These are phyloP conservation scores for Eurosta solidaginis DNA, from an alignment of 1,140 invertebrate species.

Conservation along the genomic window DNA sequence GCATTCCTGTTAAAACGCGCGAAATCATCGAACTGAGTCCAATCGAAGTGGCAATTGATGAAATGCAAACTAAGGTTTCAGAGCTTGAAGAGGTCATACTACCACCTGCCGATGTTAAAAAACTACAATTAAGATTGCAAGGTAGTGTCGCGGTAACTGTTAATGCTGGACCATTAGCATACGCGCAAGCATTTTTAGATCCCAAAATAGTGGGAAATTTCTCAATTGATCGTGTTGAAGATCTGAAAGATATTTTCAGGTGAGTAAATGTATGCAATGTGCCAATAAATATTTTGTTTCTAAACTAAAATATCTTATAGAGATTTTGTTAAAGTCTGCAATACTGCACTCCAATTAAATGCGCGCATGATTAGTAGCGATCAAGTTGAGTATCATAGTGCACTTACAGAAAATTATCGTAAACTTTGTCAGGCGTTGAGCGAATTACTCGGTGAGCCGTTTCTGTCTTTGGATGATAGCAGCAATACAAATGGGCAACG, in stretches of 20 bases:
- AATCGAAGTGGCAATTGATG: constrained; percentile 92
- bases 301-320: constrained; percentile 62
- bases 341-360: constrained; percentile 85
- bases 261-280: constrained; percentile 60
- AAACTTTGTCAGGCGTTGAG: constrained; percentile 82
- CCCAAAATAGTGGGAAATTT: constrained; percentile 71
- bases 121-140: constrained; percentile 86
- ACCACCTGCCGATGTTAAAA: constrained; percentile 81
- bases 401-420: constrained; percentile 81
- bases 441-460: constrained; percentile 69
- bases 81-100: constrained; percentile 86
- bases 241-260: constrained; percentile 86
- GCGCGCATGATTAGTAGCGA: constrained; percentile 81
- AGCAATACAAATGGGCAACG: constrained; percentile 59
- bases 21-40: constrained; percentile 81
- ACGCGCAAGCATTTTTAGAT: constrained; percentile 87
- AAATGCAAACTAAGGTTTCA: constrained; percentile 83
- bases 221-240: constrained; percentile 80
- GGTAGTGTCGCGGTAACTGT: constrained; percentile 91
- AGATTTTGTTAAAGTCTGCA: constrained; percentile 86
- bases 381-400: constrained; percentile 88
- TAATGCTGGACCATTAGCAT: constrained; percentile 92
- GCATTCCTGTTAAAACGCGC: constrained; percentile 76
- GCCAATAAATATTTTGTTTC: background rate
- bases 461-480: constrained; percentile 50